A percentile compares a stretch with the other conserved stretches of the same genome.
These are phyloP conservation scores for Poecilia gillii DNA, from an alignment of 2,797 vertebrate genomes.

Conservation along the genomic window DNA sequence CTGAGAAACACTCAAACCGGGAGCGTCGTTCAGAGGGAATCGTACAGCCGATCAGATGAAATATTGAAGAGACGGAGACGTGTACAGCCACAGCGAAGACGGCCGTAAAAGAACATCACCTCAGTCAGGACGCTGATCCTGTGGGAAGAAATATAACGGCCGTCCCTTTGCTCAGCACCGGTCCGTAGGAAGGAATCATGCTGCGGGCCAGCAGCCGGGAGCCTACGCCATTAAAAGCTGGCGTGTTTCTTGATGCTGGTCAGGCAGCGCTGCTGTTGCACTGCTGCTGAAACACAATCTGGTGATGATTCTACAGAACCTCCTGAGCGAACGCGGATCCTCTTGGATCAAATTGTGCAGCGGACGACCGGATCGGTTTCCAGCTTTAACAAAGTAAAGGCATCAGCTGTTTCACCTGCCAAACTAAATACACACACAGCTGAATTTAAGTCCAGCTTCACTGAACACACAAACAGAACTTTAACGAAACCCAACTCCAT, in stretches of 20 bases:
- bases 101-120: neutral
- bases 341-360: slow-evolving; percentile 80
- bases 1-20: slow-evolving; percentile 18
- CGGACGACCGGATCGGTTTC: slow-evolving; percentile 68
- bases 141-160: neutral
- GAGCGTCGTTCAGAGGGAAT: neutral
- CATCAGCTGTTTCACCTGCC: slow-evolving; percentile 62
- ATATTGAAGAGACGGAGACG: neutral
- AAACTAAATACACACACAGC: slow-evolving; percentile 1
- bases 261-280: slow-evolving; percentile 63
- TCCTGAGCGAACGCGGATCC: neutral
- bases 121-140: neutral
- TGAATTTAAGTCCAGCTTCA: slow-evolving; percentile 1
- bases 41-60: neutral
- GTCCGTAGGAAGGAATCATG: neutral
- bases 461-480: neutral
- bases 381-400: slow-evolving; percentile 63
- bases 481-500: neutral
- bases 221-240: neutral
- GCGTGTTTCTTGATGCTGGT: slow-evolving; percentile 44
- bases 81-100: neutral
- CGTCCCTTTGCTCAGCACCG: neutral
- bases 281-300: slow-evolving; percentile 62
- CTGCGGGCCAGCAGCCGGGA: neutral
- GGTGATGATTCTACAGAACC: slow-evolving; percentile 66